phyloP scores from a whole-genome alignment of 23 tunicate genomes.

The Ascidia mentula region DNA sequence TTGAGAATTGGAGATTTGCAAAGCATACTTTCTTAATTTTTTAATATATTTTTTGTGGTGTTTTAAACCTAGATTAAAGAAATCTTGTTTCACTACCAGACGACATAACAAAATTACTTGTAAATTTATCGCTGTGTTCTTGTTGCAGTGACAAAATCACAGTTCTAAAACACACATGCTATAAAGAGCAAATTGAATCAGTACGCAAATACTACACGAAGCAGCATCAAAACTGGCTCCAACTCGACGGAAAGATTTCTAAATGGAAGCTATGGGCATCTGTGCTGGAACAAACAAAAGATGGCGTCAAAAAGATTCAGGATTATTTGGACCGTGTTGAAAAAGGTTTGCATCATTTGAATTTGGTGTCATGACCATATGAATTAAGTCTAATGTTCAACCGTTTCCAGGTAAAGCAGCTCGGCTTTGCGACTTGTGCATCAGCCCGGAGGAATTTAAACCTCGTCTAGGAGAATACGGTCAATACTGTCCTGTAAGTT shows the following conservation, averaged over 20 bases:
- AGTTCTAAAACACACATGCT: constrained; percentile 41
- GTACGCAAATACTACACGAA: constrained; percentile 41
- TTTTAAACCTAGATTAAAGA: too few relatives aligned
- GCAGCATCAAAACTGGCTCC: constrained; percentile 80
- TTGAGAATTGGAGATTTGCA: too few relatives aligned
- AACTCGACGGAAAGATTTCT: constrained; percentile 53
- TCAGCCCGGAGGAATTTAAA: constrained; percentile 81
- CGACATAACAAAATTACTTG: too few relatives aligned
- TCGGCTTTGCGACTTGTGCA: constrained; percentile 68
- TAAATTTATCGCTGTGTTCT: too few relatives aligned
- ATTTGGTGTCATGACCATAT: too few relatives aligned
- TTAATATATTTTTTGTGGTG: too few relatives aligned
- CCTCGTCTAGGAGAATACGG: constrained; percentile 57
- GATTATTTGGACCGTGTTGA: constrained; percentile 61
- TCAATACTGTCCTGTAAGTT: constrained; percentile 87
- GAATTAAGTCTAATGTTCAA: neutral
- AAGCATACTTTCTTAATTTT: neutral
- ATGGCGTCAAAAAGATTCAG: constrained; percentile 50
- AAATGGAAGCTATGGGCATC: constrained; percentile 84
- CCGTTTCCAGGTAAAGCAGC: constrained; percentile 72
- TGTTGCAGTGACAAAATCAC: constrained; percentile 47
- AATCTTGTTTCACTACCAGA: too few relatives aligned
- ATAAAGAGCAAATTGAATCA: constrained; percentile 38
- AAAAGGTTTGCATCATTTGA: constrained; percentile 32
- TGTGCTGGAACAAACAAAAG: constrained; percentile 20